phyloP scores from a whole-genome alignment of 2,888 invertebrate species.

The Hymenopus coronatus region DNA sequence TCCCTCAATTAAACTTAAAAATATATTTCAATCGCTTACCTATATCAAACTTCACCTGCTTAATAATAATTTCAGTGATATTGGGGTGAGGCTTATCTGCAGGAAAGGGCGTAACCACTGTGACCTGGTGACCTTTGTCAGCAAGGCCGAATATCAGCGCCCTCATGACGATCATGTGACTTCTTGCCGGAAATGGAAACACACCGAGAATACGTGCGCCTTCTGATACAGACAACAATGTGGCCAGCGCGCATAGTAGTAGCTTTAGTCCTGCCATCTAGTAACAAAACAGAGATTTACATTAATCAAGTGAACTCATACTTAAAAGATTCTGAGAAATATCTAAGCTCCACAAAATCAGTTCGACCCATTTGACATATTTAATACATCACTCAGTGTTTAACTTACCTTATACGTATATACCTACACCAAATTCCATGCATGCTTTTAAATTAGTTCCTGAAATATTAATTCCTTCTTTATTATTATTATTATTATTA shows the following conservation, averaged over 20 bases:
- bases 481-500: too few species aligned
- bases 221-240: background rate
- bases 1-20: too few species aligned
- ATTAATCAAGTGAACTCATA: too few species aligned
- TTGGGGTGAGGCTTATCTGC: background rate
- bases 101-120: conserved; percentile 44
- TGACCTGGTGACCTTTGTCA: conserved; percentile 35
- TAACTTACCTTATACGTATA: too few species aligned
- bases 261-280: background rate
- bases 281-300: background rate
- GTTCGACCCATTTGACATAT: too few species aligned
- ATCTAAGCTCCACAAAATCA: too few species aligned
- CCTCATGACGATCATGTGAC: background rate
- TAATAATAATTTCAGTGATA: background rate
- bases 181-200: conserved; percentile 1
- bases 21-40: background rate
- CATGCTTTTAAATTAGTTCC: too few species aligned
- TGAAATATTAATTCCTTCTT: too few species aligned
- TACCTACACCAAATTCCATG: too few species aligned
- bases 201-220: background rate
- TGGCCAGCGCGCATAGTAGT: background rate
- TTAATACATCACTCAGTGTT: too few species aligned
- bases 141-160: conserved; percentile 23
- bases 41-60: background rate
- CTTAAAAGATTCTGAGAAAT: too few species aligned